These are phyloP conservation scores for Trichonephila clavipes DNA, from an alignment of 1,140 invertebrate species.

Conservation along the genomic window DNA sequence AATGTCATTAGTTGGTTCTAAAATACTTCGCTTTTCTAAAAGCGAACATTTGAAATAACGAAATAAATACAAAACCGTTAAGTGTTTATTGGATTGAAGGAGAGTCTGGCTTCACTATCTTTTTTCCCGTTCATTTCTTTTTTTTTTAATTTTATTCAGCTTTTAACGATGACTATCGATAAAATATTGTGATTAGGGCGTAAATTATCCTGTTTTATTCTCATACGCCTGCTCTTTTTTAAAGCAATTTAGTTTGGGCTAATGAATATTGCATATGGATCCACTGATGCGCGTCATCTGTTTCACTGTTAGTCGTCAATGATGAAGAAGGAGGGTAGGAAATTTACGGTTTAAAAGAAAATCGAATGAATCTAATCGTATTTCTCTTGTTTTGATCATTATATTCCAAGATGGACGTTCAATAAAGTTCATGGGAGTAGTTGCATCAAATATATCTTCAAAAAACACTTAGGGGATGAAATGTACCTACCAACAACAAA, in stretches of 20 bases:
- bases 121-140: constrained; percentile 39
- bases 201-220: constrained; percentile 50
- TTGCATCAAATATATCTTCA: not conserved
- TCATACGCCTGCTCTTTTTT: constrained; percentile 26
- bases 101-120: not conserved
- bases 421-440: not conserved
- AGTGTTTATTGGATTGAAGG: constrained; percentile 68
- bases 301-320: not conserved
- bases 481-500: not conserved
- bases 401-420: not conserved
- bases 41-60: constrained; percentile 38
- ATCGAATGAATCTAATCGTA: not conserved
- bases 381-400: not conserved
- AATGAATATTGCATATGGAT: constrained; percentile 42
- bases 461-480: not conserved
- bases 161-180: constrained; percentile 53
- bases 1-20: constrained; percentile 66
- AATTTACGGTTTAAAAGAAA: constrained; percentile 3
- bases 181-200: constrained; percentile 60
- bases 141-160: constrained; percentile 27
- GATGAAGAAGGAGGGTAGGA: not conserved
- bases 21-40: constrained; percentile 51
- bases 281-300: constrained; percentile 2
- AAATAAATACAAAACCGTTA: constrained; percentile 56
- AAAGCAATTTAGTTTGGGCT: not conserved